Percentiles rank a stretch among this genome's conserved stretches.
These are phyloP conservation scores for Galbula dea DNA, from an alignment of 2,113 vertebrate genomes.

Conservation along the genomic window DNA sequence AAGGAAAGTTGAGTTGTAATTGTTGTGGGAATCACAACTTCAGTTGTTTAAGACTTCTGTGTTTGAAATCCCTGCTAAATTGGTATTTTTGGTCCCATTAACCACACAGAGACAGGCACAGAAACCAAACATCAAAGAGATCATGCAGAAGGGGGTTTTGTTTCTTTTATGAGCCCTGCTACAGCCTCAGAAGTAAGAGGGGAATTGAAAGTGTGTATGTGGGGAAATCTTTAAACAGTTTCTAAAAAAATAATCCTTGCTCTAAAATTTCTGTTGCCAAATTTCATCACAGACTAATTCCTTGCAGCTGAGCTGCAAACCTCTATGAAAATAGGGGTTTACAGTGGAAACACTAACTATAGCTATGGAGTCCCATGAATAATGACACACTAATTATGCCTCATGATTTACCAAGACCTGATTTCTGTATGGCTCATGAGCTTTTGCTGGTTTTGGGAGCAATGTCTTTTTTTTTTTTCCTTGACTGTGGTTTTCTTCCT, in stretches of 20 bases:
- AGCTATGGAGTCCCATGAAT: conserved; percentile 39
- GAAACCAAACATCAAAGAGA: background rate
- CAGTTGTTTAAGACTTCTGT: background rate
- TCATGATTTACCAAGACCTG: conserved; percentile 25
- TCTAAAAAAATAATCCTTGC: background rate
- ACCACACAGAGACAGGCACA: background rate
- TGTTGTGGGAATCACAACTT: background rate
- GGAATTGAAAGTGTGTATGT: background rate
- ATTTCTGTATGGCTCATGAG: background rate
- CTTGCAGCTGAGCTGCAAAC: conserved; percentile 58
- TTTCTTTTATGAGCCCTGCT: background rate
- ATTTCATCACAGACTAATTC: conserved; percentile 45
- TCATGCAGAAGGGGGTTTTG: background rate
- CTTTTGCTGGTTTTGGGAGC: conserved; percentile 18
- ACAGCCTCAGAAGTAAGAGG: background rate
- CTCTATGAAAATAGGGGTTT: conserved; percentile 40
- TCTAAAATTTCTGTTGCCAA: conserved; percentile 7
- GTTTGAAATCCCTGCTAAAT: background rate
- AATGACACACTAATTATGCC: conserved; percentile 16
- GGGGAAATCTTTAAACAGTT: background rate
- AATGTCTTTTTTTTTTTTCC: background rate
- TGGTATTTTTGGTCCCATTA: background rate
- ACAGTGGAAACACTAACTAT: conserved; percentile 60
- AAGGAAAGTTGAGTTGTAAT: background rate
- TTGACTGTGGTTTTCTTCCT: conserved; percentile 43